A percentile compares a stretch with the other conserved stretches of the same genome.
Conservation (phyloP, 2,888 invertebrate genomes). For the Ochropleura plecta region DNA sequence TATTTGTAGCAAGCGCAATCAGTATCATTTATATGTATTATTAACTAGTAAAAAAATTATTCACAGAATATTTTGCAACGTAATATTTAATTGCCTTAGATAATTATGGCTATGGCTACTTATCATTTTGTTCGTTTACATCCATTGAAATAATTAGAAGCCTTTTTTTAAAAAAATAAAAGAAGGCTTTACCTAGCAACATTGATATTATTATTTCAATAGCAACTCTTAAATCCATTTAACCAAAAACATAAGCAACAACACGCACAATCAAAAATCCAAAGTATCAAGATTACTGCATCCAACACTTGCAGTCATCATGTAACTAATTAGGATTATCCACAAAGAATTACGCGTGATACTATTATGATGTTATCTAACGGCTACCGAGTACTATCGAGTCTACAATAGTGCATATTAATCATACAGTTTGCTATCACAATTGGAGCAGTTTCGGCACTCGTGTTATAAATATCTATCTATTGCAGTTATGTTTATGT, state of each 20-base stretch:
- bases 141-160: not conserved
- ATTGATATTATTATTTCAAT: not conserved
- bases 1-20: too few relatives aligned
- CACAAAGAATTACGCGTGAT: slow-evolving; percentile 49
- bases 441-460: slow-evolving; percentile 41
- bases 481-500: slow-evolving; percentile 18
- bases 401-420: slow-evolving; percentile 54
- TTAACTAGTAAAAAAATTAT: not conserved
- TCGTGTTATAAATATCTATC: slow-evolving; percentile 10
- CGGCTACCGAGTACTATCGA: slow-evolving; percentile 17
- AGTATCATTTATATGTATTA: too few relatives aligned
- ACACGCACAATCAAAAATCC: not conserved
- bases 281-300: slow-evolving; percentile 44
- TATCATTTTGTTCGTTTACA: not conserved
- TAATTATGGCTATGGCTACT: not conserved
- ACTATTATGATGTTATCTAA: slow-evolving; percentile 47
- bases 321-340: slow-evolving; percentile 59
- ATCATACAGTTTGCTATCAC: slow-evolving; percentile 33
- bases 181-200: too few relatives aligned
- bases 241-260: not conserved
- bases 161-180: too few relatives aligned
- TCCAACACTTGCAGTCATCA: slow-evolving; percentile 13
- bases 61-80: not conserved
- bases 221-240: not conserved
- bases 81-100: not conserved